Evolutionary conservation across 2,888 invertebrate species (phyloP).

Genomic region (Amblyjoppa fuscipennis): DNA sequence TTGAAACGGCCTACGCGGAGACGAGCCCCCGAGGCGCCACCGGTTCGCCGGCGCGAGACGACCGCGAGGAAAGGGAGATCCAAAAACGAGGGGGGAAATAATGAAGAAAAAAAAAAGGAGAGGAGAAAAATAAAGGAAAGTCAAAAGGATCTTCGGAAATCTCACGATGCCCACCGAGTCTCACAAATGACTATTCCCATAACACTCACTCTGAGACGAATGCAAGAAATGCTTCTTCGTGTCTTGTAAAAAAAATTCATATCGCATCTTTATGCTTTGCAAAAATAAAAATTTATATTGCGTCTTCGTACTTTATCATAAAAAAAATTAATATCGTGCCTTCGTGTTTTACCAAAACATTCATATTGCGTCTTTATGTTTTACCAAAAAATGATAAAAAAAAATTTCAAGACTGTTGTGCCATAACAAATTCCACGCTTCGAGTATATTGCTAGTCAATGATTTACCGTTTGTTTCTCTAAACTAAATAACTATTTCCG

Average conservation of each 20-base stretch:
- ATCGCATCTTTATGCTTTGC: too few relatives aligned
- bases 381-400: too few relatives aligned
- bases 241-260: neutral
- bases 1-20: slow-evolving; percentile 75
- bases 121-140: neutral
- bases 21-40: slow-evolving; percentile 66
- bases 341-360: too few relatives aligned
- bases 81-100: slow-evolving; percentile 31
- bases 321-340: too few relatives aligned
- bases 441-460: too few relatives aligned
- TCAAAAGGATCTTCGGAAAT: slow-evolving; percentile 16
- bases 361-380: too few relatives aligned
- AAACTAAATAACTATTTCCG: too few relatives aligned
- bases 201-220: neutral
- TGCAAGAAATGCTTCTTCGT: neutral
- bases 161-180: neutral
- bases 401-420: too few relatives aligned
- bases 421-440: too few relatives aligned
- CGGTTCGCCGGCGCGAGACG: slow-evolving; percentile 73
- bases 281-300: too few relatives aligned
- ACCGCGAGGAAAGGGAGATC: slow-evolving; percentile 31
- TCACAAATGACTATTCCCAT: neutral
- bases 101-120: neutral
- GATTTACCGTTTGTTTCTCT: too few relatives aligned
- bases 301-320: too few relatives aligned